Conservation (phyloP, 2,113 vertebrate species). For the Onychostruthus taczanowskii region DNA sequence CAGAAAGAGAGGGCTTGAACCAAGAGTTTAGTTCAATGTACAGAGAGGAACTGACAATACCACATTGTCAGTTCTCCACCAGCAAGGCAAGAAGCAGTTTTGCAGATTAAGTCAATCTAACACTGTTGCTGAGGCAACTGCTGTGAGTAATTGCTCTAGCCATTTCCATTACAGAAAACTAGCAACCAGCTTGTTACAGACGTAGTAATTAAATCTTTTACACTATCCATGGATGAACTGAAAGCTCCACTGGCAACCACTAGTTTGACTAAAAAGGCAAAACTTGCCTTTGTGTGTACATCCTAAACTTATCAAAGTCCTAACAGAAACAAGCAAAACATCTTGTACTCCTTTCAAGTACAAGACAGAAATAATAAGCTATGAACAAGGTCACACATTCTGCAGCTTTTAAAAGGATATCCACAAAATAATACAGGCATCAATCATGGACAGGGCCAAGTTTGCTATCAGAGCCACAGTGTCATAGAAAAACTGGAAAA, state of each 20-base stretch:
- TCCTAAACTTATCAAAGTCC: neutral
- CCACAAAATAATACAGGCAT: slow-evolving; percentile 97
- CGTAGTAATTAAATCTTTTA: neutral
- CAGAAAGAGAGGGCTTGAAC: neutral
- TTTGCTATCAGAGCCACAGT: slow-evolving; percentile 85
- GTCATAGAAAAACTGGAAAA: slow-evolving; percentile 85
- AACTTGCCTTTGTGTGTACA: neutral
- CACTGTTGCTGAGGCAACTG: neutral
- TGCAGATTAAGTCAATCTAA: neutral
- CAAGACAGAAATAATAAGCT: neutral
- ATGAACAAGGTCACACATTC: neutral
- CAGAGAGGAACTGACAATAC: neutral
- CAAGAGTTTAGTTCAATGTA: neutral
- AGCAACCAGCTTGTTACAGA: neutral
- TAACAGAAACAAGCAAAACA: neutral
- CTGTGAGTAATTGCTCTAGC: neutral
- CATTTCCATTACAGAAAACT: neutral
- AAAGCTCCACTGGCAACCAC: neutral
- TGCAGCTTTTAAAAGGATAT: slow-evolving; percentile 87
- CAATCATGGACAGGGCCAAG: slow-evolving; percentile 89
- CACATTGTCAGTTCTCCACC: neutral
- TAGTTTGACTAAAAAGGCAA: neutral
- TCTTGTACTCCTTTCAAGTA: neutral
- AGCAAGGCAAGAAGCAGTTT: neutral
- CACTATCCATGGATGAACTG: neutral